Base-by-base conservation (phyloP, 2,888 invertebrate species). In the Macrosiphum euphorbiae region DNA sequence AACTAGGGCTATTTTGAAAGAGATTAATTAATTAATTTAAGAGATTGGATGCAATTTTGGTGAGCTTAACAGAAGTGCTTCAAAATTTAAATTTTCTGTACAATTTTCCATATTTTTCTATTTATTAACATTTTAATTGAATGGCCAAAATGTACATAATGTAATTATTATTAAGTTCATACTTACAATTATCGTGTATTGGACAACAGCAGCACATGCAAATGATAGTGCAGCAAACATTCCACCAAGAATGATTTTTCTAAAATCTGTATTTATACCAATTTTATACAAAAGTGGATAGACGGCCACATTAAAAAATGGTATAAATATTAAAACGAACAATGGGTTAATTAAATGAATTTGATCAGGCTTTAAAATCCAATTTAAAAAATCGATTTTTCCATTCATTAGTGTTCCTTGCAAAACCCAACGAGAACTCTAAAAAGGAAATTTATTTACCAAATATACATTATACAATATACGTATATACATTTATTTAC, bases 281-380 rank as follows among this genome's bases (percentile, higher is more conserved):
- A 97, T 96, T 96, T 97, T 97, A 3, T 96, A 96, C 92, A 99
- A 96, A 0, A 97, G 95, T 0, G 99, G 99, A 96, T 99, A 99
- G 93, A 99, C 96, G 4, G 96, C 96, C 94, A 97, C 96, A 96
- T 98, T 97, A 95, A 98, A 98, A 0, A 98, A 95, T 0, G 99
- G 99, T 95, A 99, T 99, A 95, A 99, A 97, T 5, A 97, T 91
- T 41, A 99, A 96, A 95, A 99, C 98, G 84, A 99, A 96, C 11
- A 98, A 95, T 0, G 99, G 99, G 96, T 99, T 99, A 7, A 98
- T 96, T 94, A 99, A 98, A 96, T 99, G 98, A 97, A 99, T 97
- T 96, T 99, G 99, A 96, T 99, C 99, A 0, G 99, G 98, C 95
- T 98, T 97, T n/a, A 98, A 96, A 0, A 97, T 96, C 96, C 97